Base-by-base conservation (phyloP, 2,113 vertebrate species). In the Rafetus swinhoei region DNA sequence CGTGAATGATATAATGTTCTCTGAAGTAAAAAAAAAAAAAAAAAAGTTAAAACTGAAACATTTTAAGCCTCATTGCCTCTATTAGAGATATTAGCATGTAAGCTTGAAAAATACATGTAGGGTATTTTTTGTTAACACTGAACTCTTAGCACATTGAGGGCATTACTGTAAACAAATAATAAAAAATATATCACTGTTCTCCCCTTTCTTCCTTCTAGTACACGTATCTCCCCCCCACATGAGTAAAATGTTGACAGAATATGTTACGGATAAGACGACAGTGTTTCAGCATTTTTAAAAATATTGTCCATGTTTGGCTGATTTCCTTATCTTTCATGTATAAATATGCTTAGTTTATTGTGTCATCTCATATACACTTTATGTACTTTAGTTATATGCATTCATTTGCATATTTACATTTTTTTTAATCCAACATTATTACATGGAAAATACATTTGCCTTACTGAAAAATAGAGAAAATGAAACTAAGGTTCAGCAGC, bases 21-120 rank as follows among this genome's bases (percentile, higher is more conserved):
- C 53, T 80, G 69, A 90, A 91, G 81, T 89, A 9, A 12, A 54
- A 54, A 54, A 80, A 56, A 92, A 93, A 97, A 60, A 90, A 88
- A 18, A 65, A 21, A 92, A 93, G 86, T 55, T 79, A 89, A 59
- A 50, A 74, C 77, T 96, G 59, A 80, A 89, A 60, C 1, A 50
- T 86, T 89, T 88, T 62, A 94, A 53, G 27, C 6, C 92, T 88
- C 6, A 3, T 88, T 92, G 86, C 4, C 7, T 57, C 4, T 16
- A 27, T 0, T 0, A 79, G 13, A 32, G 4, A 7, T 19, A 90
- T 25, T 81, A 89, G 87, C 0, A 2, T 13, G 4, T 8, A 5
- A 9, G 79, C 7, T 85, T 19, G 59, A 84, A 88, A 91, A 84
- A 85, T 45, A 32, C 1, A 52, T 9, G 16, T 1, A 32, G 90